Evolutionary conservation across 2,797 vertebrate genomes (phyloP), one percentile per base, ranked within the genome.

Genomic region (Synaphobranchus kaupii): DNA sequence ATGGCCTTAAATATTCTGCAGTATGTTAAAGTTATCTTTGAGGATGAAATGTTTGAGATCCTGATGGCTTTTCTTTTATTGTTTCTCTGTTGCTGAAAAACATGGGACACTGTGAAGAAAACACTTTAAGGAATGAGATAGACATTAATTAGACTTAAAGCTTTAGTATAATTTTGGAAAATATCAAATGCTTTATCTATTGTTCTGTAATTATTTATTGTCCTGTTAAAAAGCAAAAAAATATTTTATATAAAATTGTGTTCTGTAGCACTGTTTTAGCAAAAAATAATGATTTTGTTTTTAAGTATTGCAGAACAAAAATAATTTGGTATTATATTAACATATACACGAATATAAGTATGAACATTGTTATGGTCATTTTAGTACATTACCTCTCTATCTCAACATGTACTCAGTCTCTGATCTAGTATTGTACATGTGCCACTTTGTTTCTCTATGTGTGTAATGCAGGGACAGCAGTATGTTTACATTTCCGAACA

Each of bases 401-500:
- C 92, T 87, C 87, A 87, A 84, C 89, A 88, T 91, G 90, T 90
- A 80, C 73, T 73, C 31, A 78, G 31, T 84, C 48, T 92, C 86
- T 89, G 54, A 84, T 86, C 78, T 84, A 85, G 86, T 87, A 87
- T 88, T 93, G 93, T 94, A 88, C 84, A 89, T 56, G 71, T 78
- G 48, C 68, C 48, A 58, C 52, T 68, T 76, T 78, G 68, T 48
- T 76, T 44, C 56, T 31, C 82, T 90, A 89, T 89, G 89, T 34
- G 83, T 90, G 90, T 84, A 89, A 87, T 48, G 88, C 92, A 84
- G 89, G 91, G 88, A 86, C 89, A 86, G 85, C 89, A 88, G 90
- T 91, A 90, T 92, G 95, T 96, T 96, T 95, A 96, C 95, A 95
- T 95, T 92, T 94, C 93, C 91, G 95, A 96, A 96, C 95, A 94